Base-by-base conservation (phyloP, 1,140 invertebrate genomes). In the Drosophila mojavensis region DNA sequence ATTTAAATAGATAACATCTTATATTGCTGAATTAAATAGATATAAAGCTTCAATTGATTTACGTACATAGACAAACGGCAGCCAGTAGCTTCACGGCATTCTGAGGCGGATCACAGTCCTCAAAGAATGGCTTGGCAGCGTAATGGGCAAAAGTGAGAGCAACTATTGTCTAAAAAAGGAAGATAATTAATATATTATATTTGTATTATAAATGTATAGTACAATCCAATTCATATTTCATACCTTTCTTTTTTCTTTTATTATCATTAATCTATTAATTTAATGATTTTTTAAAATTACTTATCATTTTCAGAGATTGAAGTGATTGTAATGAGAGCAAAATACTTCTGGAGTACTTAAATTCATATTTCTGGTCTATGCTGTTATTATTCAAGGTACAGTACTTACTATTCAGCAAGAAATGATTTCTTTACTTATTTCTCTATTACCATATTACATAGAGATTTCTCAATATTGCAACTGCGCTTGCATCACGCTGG, bases 121-220 rank as follows among this genome's bases (percentile, higher is more conserved):
- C 94, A 85, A 97, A 98, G 83, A 98, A 96, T 0, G 98, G 97
- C 91, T 98, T 96, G 4, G 94, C 94, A 0, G 96, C 95, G 89
- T 97, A 97, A 67, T 96, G 94, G 2, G 96, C 96, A 91, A 97
- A 97, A 1, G 96, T 97, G 1, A 97, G 92, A 0, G 97, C 96
- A 43, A 98, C 96, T 28, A 98, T 97, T 6, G 97, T 96, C 91
- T 97, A 74, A 53, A 26, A 28, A 61, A 26, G 28, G 17, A 17
- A 17, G 17, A 17, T 17, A 20, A 11, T 36, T n/a, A 54, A 24
- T 24, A 3, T 24, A 24, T 24, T 1, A 24, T 24, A 36, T 47
- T 24, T 1, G 11, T 48, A 24, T 41, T 10, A n/a, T 4, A 17
- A 24, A 43, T 43, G 5, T 24, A 24, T 24, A 24, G 20, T 24